These are phyloP conservation scores for Formica selysi DNA, from an alignment of 1,140 invertebrate genomes.

Conservation along the genomic window DNA sequence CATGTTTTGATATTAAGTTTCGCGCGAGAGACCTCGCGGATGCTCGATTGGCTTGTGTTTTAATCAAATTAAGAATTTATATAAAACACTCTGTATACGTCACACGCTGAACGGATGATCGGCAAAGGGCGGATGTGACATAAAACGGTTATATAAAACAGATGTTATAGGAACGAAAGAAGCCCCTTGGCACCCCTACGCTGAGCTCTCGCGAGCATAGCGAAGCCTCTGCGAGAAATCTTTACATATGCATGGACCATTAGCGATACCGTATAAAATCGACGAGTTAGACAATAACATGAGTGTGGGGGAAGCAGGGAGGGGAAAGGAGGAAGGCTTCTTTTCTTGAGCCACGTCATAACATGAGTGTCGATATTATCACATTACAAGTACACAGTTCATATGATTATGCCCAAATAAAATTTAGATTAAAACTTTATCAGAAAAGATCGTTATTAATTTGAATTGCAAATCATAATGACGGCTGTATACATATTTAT, in stretches of 20 bases:
- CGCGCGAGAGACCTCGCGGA: constrained; percentile 68
- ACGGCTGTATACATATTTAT: neutral
- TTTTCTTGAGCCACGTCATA: constrained; percentile 58
- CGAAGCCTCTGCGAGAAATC: constrained; percentile 79
- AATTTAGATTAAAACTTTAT: neutral
- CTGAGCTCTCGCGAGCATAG: constrained; percentile 71
- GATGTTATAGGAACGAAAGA: constrained; percentile 73
- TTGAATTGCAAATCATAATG: neutral
- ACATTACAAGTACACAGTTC: constrained; percentile 6
- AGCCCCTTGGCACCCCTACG: constrained; percentile 71
- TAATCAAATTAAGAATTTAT: constrained; percentile 85
- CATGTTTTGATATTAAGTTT: constrained; percentile 42
- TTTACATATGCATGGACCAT: constrained; percentile 85
- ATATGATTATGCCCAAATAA: neutral
- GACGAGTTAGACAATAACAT: constrained; percentile 25
- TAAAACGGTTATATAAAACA: constrained; percentile 84
- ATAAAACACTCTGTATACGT: constrained; percentile 79
- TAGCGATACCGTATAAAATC: constrained; percentile 81
- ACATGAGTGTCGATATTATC: constrained; percentile 47
- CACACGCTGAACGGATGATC: constrained; percentile 74
- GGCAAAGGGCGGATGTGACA: constrained; percentile 67
- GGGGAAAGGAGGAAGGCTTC: neutral
- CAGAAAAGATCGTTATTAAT: neutral
- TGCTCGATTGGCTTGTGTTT: constrained; percentile 70
- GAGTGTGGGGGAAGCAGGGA: neutral